A percentile compares a stretch with the other conserved stretches of the same genome.
phyloP scores from a whole-genome alignment of 2,797 vertebrate species.

The Cottoperca gobio region DNA sequence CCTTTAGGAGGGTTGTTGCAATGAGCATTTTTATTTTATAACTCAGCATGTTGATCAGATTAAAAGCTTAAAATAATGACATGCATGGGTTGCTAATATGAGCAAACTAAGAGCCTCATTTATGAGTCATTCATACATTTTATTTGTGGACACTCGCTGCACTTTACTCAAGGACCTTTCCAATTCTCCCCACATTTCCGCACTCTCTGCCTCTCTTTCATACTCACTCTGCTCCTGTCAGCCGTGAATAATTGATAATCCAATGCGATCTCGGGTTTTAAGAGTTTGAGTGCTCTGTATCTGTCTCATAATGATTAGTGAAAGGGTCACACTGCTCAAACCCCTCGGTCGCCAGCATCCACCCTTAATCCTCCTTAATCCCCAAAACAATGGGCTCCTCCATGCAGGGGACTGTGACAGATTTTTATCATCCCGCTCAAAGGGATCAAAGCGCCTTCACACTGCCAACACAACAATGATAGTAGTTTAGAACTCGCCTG shows the following conservation, averaged over 20 bases:
- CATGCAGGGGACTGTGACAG: slow-evolving; percentile 74
- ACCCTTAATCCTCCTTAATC: slow-evolving; percentile 80
- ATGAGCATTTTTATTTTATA: slow-evolving; percentile 28
- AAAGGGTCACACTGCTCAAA: slow-evolving; percentile 74
- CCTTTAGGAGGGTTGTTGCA: neutral
- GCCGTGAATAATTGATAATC: slow-evolving; percentile 81
- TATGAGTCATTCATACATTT: slow-evolving; percentile 45
- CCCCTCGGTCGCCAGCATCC: slow-evolving; percentile 70
- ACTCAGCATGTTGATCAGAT: slow-evolving; percentile 49
- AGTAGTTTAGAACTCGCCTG: slow-evolving; percentile 50
- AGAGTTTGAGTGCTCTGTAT: slow-evolving; percentile 71
- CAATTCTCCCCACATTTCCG: slow-evolving; percentile 23
- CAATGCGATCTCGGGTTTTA: slow-evolving; percentile 65
- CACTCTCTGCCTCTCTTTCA: slow-evolving; percentile 34
- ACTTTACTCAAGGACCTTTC: slow-evolving; percentile 17
- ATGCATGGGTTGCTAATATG: slow-evolving; percentile 22
- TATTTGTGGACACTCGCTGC: slow-evolving; percentile 23
- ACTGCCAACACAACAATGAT: slow-evolving; percentile 69
- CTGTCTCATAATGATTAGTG: slow-evolving; percentile 76
- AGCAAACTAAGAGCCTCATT: slow-evolving; percentile 30
- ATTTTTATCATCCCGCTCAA: slow-evolving; percentile 81
- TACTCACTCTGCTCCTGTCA: slow-evolving; percentile 39
- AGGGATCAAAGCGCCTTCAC: slow-evolving; percentile 73
- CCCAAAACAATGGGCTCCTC: slow-evolving; percentile 82
- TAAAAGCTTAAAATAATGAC: slow-evolving; percentile 51